Evolutionary conservation across 2,113 vertebrate species (phyloP), one percentile per base, ranked within the genome.

Genomic region (Petroica traversi): DNA sequence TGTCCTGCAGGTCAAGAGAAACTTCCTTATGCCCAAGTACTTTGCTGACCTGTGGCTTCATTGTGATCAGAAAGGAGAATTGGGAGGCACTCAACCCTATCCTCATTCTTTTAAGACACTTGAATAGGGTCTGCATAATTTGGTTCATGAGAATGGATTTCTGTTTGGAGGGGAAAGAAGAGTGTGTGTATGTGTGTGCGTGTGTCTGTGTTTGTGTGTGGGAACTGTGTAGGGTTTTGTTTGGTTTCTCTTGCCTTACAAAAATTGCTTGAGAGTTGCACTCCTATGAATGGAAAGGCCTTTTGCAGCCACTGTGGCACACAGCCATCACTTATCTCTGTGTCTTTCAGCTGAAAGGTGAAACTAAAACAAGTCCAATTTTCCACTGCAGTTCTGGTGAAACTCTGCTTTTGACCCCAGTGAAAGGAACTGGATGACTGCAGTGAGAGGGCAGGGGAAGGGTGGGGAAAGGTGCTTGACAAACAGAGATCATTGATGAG

Each of bases 221-320:
- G 85, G 58, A 90, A 31, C 31, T 45, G 38, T 43, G 54, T n/a
- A 83, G 51, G 54, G 25, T 85, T 88, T 88, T 93, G 46, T 71
- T 85, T 80, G 75, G 46, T 94, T 93, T 88, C 75, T 93, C 67
- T 88, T 83, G 55, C 45, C 89, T 93, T 77, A 73, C 29, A 85
- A 74, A 85, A 85, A 40, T 51, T 66, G 29, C 34, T 83, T 0
- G 0, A 76, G 34, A 83, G 22, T 66, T 61, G 40, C 43, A 19
- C 25, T 90, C 15, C 33, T 77, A 2, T 48, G 58, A 91, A 76
- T 66, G 19, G 74, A 46, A 87, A 58, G 87, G 62, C 55, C 34
- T 71, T 86, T 81, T 89, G 52, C 61, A 91, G 84, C 76, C 89
- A 78, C 36, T 22, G 61, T 11, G 6, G 43, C 26, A 20, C 40